Conservation (phyloP, 1,140 invertebrate genomes). For the Papilio machaon region DNA sequence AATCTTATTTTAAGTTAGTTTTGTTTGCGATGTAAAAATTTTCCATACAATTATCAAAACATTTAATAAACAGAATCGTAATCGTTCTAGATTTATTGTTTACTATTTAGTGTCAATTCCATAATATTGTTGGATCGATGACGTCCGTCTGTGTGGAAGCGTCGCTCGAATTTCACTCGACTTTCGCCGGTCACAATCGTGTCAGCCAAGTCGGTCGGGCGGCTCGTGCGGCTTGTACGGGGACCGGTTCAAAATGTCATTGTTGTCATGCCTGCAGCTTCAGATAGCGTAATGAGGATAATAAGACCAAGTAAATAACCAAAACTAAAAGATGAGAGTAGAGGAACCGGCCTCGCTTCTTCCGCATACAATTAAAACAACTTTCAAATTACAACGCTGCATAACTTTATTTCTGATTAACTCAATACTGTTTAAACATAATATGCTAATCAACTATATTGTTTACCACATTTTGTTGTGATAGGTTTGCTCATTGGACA, state of each 20-base stretch:
- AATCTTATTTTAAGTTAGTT: neutral
- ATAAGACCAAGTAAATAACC: neutral
- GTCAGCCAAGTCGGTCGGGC: conserved; percentile 49
- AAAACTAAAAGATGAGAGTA: neutral
- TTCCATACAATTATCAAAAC: neutral
- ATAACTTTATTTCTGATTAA: no score
- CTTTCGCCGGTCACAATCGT: conserved; percentile 60
- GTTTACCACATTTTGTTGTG: no score
- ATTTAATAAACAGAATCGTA: neutral
- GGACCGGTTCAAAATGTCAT: conserved; percentile 46
- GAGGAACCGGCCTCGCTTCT: neutral
- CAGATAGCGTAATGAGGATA: conserved; percentile 2
- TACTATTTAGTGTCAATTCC: conserved; percentile 4
- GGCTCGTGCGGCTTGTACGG: neutral
- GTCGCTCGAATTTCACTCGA: conserved; percentile 61
- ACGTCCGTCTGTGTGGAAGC: conserved; percentile 41
- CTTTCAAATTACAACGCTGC: neutral
- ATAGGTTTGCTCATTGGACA: no score
- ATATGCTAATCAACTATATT: no score
- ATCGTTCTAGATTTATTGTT: neutral
- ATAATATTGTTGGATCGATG: neutral
- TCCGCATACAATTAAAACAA: neutral
- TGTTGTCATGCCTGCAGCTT: conserved; percentile 9
- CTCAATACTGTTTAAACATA: no score
- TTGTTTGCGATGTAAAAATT: neutral